Evolutionary conservation across 2,888 invertebrate species (phyloP), one percentile per base, ranked within the genome.

Genomic region (Ferdinandea cuprea): DNA sequence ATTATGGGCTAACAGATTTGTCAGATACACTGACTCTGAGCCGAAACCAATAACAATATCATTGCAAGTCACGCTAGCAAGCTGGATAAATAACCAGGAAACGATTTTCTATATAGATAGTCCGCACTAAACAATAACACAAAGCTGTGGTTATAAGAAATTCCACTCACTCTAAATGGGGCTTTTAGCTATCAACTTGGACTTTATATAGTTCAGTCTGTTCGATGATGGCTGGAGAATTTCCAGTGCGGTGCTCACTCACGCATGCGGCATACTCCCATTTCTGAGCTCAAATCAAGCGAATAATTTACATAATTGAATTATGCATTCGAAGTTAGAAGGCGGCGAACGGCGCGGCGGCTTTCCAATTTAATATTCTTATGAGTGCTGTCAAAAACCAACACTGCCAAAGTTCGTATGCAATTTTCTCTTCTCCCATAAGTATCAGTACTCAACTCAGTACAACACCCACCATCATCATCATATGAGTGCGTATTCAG

Each of bases 271-370:
- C 54, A 54, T 63, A 72, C 63, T 63, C 28, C 44, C 63, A 63
- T 63, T 72, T 13, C n/a, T 44, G 35, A 19, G 40, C 56, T 56
- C 30, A 65, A 73, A 21, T 42, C 40, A 42, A 61, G 8, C 32
- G 2, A 52, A 52, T 21, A 54, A 73, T 73, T 56, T 73, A 17
- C 73, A 73, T 65, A 65, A 50, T 56, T 65, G 40, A 73, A 73
- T 65, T 65, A 73, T 73, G 65, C 73, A 73, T 73, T 73, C 65
- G 21, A 19, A 46, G n/a, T n/a, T 30, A 28, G 28, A 42, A 56
- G 65, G 65, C 54, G n/a, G n/a, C n/a, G n/a, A n/a, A n/a, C n/a
- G n/a, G n/a, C n/a, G n/a, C n/a, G n/a, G n/a, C n/a, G 68, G 15
- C 40, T 54, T 58, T 52, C 56, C 37, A 42, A 58, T 44, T 65